Percentiles rank a stretch among this genome's conserved stretches.
These are phyloP conservation scores for Nothobranchius furzeri DNA, from an alignment of 2,113 vertebrate genomes.

Conservation along the genomic window DNA sequence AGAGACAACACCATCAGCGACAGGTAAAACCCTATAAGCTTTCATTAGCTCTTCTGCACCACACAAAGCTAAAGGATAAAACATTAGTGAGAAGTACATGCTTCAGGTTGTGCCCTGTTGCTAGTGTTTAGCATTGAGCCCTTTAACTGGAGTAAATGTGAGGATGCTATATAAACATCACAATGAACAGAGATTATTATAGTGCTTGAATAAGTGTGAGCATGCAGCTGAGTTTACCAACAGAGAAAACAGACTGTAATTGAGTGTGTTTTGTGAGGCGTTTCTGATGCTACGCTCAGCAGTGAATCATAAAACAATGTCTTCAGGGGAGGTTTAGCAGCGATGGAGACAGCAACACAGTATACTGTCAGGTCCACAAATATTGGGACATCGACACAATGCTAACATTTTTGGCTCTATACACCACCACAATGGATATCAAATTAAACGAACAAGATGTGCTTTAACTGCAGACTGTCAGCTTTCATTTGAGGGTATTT, in stretches of 20 bases:
- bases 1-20: slow-evolving; percentile 16
- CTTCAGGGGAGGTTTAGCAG: not conserved
- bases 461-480: no score
- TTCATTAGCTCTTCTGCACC: not conserved
- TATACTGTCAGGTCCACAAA: not conserved
- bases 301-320: slow-evolving; percentile 7
- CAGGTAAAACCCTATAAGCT: not conserved
- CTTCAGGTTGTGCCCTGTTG: no score
- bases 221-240: not conserved
- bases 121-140: no score
- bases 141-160: not conserved
- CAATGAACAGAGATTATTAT: not conserved
- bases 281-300: not conserved
- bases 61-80: not conserved
- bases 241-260: not conserved
- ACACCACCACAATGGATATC: no score
- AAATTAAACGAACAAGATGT: no score
- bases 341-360: not conserved
- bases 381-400: no score
- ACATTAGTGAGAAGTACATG: not conserved
- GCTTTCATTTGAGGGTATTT: no score
- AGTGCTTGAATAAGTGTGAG: not conserved
- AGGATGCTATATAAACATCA: not conserved
- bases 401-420: no score
- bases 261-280: slow-evolving; percentile 2